Conservation (phyloP, 2,113 vertebrate genomes). For the Podocnemis expansa region DNA sequence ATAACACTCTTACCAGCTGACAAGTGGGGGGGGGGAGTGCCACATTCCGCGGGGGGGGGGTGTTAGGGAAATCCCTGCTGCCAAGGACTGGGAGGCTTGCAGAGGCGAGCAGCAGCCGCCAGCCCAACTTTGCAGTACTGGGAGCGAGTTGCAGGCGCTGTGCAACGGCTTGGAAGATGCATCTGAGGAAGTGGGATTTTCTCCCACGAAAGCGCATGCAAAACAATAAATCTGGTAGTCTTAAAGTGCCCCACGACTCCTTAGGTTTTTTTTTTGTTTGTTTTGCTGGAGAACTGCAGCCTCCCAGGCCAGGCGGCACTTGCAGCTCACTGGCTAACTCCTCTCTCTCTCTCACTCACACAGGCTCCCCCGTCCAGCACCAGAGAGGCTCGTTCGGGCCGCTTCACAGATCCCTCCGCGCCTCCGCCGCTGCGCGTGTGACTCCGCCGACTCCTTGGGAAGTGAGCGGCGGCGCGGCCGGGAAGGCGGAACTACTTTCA, state of each 20-base stretch:
- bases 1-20: no score
- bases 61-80: no score
- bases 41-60: no score
- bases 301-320: no score
- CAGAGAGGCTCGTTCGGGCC: background rate
- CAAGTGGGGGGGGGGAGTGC: no score
- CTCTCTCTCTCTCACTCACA: background rate
- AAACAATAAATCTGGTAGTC: no score
- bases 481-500: slow-evolving; percentile 53
- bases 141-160: background rate
- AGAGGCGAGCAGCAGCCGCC: background rate
- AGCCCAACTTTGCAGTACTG: background rate
- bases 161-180: no score
- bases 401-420: background rate
- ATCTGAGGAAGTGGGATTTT: no score
- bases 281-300: background rate
- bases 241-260: no score
- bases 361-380: background rate
- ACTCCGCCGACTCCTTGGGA: background rate
- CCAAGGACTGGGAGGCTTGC: no score
- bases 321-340: background rate
- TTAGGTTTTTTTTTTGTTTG: no score
- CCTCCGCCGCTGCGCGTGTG: background rate
- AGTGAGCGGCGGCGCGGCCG: background rate
- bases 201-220: no score